Percentiles rank a stretch among this genome's conserved stretches.
phyloP scores from a whole-genome alignment of 2,888 invertebrate genomes.

The Biston stratarius region DNA sequence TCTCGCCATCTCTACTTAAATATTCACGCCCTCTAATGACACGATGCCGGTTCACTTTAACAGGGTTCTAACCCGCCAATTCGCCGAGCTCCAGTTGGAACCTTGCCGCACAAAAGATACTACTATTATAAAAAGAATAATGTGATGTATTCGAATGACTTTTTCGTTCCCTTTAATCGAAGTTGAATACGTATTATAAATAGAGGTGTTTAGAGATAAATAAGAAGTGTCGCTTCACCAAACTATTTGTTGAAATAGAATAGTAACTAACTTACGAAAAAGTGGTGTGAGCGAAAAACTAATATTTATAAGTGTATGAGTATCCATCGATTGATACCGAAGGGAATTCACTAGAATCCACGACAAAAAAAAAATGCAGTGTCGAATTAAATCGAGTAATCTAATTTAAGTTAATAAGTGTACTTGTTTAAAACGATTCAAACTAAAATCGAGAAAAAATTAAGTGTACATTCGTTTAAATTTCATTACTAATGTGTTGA shows the following conservation, averaged over 20 bases:
- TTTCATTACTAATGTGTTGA: too few relatives aligned
- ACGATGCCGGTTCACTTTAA: conserved; percentile 70
- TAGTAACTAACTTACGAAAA: not conserved
- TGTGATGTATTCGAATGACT: conserved; percentile 24
- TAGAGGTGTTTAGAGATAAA: conserved; percentile 22
- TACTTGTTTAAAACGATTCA: too few relatives aligned
- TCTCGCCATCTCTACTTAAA: conserved; percentile 76
- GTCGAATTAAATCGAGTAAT: too few relatives aligned
- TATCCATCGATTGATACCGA: too few relatives aligned
- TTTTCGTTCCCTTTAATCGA: conserved; percentile 26
- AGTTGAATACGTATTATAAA: conserved; percentile 23
- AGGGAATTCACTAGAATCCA: too few relatives aligned
- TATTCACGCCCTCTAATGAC: conserved; percentile 83
- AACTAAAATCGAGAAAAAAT: too few relatives aligned
- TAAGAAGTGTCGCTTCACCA: not conserved
- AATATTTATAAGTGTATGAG: too few relatives aligned
- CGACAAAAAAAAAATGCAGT: too few relatives aligned
- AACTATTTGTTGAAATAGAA: not conserved
- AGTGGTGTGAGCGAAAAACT: too few relatives aligned
- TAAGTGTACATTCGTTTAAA: too few relatives aligned
- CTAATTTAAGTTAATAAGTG: too few relatives aligned
- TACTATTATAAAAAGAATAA: conserved; percentile 33
- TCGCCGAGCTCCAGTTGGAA: conserved; percentile 49
- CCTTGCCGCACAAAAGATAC: conserved; percentile 39
- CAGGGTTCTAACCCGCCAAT: conserved; percentile 65